Base-by-base conservation (phyloP, 2,888 invertebrate species). In the Platypus cylindrus region DNA sequence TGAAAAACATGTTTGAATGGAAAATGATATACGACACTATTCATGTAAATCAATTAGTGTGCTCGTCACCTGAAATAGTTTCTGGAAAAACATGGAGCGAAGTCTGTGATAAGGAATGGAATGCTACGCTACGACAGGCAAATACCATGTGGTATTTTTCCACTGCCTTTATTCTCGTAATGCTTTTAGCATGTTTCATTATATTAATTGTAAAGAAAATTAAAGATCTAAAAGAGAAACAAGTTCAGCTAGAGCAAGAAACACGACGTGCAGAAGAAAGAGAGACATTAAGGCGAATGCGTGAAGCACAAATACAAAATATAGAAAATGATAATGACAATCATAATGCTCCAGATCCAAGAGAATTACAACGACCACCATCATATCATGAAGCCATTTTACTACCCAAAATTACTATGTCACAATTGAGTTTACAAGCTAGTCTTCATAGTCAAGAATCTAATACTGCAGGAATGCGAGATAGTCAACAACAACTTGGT, bases 381-480 rank as follows among this genome's bases (percentile, higher is more conserved):
- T 75, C 77, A 3, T 84, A 84, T 50, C 77, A 75, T 48, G 83
- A 82, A 62, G 84, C 83, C 18, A 65, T 84, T 36, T 67, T 74
- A 13, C 75, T 84, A 74, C 79, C 81, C 2, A 73, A 77, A 52
- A 50, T 79, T 23, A 74, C 72, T 47, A 57, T 67, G 3, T 75
- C 76, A 0, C 68, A 67, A 48, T 69, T 71, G 47, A 59, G 56
- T 41, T 45, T 60, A 31, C 48, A 54, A n/a, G 59, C 56, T 25
- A 60, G 60, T 41, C 40, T 54, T 30, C 54, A 51, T 27, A 59
- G 58, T 36, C 37, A 59, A 16, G 50, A 46, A 17, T 51, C 51
- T 24, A n/a, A n/a, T n/a, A n/a, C n/a, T n/a, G n/a, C n/a, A n/a
- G n/a, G n/a, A n/a, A n/a, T n/a, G n/a, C 49, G 50, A 34, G 46